Conservation (phyloP, 2,797 vertebrate species). For the Takifugu rubripes region DNA sequence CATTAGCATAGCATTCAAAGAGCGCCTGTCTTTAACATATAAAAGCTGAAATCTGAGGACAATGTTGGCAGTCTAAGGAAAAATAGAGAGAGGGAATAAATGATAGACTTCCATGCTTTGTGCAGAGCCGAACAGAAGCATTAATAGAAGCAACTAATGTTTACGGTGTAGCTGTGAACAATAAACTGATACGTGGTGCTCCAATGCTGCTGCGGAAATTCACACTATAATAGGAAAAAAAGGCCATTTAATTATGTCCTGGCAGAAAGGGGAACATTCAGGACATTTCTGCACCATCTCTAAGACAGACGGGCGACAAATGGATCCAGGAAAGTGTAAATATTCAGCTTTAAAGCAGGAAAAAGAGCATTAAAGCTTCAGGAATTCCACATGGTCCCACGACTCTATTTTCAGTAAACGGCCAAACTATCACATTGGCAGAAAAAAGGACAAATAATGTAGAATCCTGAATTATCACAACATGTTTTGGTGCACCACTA, state of each 20-base stretch:
- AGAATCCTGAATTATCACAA: conserved; percentile 9
- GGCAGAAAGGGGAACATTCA: too few species aligned
- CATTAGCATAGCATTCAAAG: conserved; percentile 56
- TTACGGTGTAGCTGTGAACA: conserved; percentile 34
- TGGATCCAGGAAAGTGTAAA: too few species aligned
- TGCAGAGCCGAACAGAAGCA: conserved; percentile 36
- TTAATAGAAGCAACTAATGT: conserved; percentile 51
- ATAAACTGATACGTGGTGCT: conserved; percentile 49
- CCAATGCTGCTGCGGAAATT: conserved; percentile 50
- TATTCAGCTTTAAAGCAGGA: too few species aligned
- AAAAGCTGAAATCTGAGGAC: conserved; percentile 21
- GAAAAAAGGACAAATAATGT: too few species aligned
- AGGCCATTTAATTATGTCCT: conserved; percentile 3
- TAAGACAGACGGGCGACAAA: too few species aligned
- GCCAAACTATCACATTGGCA: too few species aligned
- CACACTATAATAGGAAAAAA: neutral
- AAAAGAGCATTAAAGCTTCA: too few species aligned
- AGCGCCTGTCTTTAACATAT: conserved; percentile 15
- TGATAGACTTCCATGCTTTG: conserved; percentile 37
- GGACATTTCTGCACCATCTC: too few species aligned
- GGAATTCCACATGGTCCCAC: too few species aligned
- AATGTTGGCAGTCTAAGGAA: conserved; percentile 6
- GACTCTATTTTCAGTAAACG: too few species aligned
- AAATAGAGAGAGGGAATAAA: conserved; percentile 2
- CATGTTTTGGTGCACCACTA: conserved; percentile 62